Evolutionary conservation across 2,797 vertebrate species (phyloP), one percentile per base, ranked within the genome.

Genomic region (Poeciliopsis gracilis): DNA sequence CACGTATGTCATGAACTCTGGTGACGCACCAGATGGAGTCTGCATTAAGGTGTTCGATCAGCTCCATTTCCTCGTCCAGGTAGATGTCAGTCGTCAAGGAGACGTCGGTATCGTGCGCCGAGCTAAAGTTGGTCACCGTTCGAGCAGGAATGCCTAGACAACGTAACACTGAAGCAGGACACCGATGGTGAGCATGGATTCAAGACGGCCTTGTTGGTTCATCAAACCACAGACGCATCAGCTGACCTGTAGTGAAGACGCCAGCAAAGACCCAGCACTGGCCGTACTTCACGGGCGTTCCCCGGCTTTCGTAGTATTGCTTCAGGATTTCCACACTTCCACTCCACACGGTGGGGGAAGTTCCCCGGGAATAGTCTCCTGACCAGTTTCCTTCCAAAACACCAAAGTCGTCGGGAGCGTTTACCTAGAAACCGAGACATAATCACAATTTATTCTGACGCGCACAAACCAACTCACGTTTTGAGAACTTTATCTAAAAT

Each of bases 241-340:
- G 16, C 85, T 41, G 18, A 96, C 95, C 96, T 90, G 97, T 94
- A 0, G 95, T 98, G 86, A 95, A 92, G 4, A 97, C 92, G 0
- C 96, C 97, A 9, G 96, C 96, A 77, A 98, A 98, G 53, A 97
- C 95, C 97, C 97, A 98, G 85, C 97, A 98, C 86, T 98, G 97
- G 67, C 97, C 97, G 0, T 95, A 98, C 78, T 93, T 94, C 3
- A 98, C 95, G 0, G 97, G 94, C 0, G 8, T 81, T 6, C 97
- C 96, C 0, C 82, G 90, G 0, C 66, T 91, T 59, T 88, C 81
- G 53, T 96, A 89, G 88, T 97, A 98, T 76, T 94, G 80, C 55
- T 90, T 93, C 11, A 98, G 93, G 86, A 98, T 97, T 77, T 97
- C 97, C 55, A 97, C 95, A 73, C 97, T 98, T 78, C 97, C 97